Evolutionary conservation across 2,797 vertebrate species (phyloP).

Genomic region (Pyrocephalus nanus): DNA sequence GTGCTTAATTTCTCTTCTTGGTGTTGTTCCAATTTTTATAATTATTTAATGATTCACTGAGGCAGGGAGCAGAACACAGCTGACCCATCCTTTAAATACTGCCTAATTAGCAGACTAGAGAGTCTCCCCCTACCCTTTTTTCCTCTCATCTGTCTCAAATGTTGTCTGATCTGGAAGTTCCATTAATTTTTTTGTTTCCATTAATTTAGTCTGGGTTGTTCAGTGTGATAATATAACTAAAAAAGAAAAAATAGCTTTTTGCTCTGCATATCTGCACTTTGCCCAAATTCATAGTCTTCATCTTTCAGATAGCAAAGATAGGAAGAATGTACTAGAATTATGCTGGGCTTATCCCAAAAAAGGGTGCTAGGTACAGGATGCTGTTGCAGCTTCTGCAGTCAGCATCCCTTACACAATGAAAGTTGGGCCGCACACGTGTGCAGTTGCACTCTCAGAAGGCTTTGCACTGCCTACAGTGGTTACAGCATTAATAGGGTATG

Average conservation of each 20-base stretch:
- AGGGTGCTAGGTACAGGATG: not conserved
- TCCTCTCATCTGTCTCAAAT: not conserved
- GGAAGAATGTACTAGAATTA: not conserved
- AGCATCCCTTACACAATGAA: fast-evolving
- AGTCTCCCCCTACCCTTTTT: not conserved
- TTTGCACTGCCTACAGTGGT: not conserved
- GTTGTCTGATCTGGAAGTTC: not conserved
- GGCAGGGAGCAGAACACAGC: not conserved
- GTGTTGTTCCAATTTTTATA: not conserved
- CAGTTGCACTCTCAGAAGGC: not conserved
- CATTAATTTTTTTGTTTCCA: not conserved
- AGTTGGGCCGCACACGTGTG: fast-evolving
- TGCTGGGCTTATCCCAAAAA: not conserved
- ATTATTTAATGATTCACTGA: slow-evolving; percentile 17
- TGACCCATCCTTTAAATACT: not conserved
- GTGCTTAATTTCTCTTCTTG: slow-evolving; percentile 10
- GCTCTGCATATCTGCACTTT: not conserved
- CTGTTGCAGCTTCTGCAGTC: not conserved
- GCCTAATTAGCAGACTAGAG: not conserved
- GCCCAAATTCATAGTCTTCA: not conserved
- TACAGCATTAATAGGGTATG: not conserved
- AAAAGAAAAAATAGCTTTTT: not conserved
- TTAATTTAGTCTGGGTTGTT: not conserved
- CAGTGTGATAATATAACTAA: not conserved
- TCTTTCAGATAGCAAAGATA: not conserved